A percentile compares a stretch with the other conserved stretches of the same genome.
phyloP scores from a whole-genome alignment of 2,797 vertebrate genomes.

The Ctenopoma kingsleyae region DNA sequence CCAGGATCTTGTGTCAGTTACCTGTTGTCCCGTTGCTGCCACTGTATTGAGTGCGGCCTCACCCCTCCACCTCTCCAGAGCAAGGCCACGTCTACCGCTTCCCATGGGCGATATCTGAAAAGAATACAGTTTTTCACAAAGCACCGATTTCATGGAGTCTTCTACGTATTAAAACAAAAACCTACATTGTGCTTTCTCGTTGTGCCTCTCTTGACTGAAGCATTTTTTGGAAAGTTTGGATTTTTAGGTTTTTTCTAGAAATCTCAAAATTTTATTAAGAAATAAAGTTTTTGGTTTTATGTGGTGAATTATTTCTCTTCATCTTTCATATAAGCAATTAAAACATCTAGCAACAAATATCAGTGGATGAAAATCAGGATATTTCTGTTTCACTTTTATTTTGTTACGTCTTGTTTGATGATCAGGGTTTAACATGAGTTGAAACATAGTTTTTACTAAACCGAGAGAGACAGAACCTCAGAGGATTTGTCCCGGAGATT shows the following conservation, averaged over 20 bases:
- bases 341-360: background rate
- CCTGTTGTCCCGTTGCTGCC: conserved; percentile 6
- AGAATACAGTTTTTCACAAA: conserved; percentile 1
- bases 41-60: background rate
- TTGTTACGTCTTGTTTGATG: background rate
- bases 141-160: background rate
- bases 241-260: background rate
- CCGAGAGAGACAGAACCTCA: conserved; percentile 7
- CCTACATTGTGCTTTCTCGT: background rate
- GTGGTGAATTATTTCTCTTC: background rate
- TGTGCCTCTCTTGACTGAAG: background rate
- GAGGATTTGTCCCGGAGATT: conserved; percentile 17
- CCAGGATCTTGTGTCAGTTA: background rate
- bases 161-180: background rate
- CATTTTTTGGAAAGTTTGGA: background rate
- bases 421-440: background rate
- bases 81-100: background rate
- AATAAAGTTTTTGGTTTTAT: background rate
- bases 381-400: background rate
- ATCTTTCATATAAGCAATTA: background rate
- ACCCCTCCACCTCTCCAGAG: background rate
- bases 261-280: background rate
- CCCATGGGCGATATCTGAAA: background rate
- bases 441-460: conserved; percentile 2
- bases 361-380: background rate